These are phyloP conservation scores for Hyles lineata DNA, from an alignment of 2,888 invertebrate species.

Conservation along the genomic window DNA sequence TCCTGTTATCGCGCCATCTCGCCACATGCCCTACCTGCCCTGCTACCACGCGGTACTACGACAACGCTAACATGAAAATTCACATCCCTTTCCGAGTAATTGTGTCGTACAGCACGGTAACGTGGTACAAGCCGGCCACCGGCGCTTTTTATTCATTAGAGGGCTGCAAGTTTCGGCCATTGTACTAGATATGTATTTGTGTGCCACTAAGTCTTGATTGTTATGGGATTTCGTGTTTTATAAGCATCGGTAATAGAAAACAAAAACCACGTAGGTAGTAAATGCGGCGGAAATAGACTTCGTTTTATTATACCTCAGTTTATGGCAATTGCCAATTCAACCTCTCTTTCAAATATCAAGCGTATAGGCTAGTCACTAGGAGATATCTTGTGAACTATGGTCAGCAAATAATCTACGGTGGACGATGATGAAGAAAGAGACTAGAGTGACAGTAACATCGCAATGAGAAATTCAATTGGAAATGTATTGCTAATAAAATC, in stretches of 20 bases:
- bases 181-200: conserved; percentile 78
- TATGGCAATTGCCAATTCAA: background rate
- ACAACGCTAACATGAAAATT: conserved; percentile 54
- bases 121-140: conserved; percentile 69
- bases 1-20: conserved; percentile 83
- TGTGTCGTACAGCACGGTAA: conserved; percentile 43
- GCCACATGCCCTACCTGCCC: conserved; percentile 84
- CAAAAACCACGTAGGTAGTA: conserved; percentile 57
- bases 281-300: conserved; percentile 66
- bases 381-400: background rate
- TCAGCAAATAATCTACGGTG: too few species aligned
- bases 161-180: conserved; percentile 78
- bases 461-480: background rate
- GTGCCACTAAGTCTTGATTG: conserved; percentile 76
- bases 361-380: too few species aligned
- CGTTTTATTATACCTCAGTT: background rate
- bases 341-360: background rate
- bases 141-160: conserved; percentile 80
- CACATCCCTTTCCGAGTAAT: conserved; percentile 48
- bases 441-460: background rate
- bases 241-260: conserved; percentile 69
- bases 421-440: too few species aligned
- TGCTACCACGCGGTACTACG: conserved; percentile 69
- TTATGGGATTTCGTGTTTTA: conserved; percentile 74
- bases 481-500: conserved; percentile 32